phyloP scores from a whole-genome alignment of 2,113 vertebrate genomes.

The Sterrhoptilus dennistouni region DNA sequence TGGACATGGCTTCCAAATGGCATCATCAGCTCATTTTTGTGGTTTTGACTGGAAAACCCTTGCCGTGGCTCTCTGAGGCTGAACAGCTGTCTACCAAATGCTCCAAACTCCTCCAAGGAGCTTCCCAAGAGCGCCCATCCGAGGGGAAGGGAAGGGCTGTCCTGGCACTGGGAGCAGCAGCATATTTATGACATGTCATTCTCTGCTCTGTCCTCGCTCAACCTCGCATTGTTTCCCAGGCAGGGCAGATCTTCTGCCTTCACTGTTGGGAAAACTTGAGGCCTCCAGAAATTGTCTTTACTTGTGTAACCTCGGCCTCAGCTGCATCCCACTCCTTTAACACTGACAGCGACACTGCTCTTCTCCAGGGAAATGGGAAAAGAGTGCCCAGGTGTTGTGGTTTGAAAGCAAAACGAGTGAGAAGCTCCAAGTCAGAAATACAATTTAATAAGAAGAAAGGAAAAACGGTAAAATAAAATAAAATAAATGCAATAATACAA shows the following conservation, averaged over 20 bases:
- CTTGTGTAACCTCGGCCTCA: conserved; percentile 21
- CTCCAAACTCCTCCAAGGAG: conserved; percentile 23
- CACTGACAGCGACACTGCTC: neutral
- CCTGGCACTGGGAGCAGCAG: conserved; percentile 13
- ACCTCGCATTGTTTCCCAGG: conserved; percentile 55
- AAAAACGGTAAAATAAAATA: too few species aligned
- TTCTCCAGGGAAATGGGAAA: neutral
- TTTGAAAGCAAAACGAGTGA: too few species aligned
- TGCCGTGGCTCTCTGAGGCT: neutral
- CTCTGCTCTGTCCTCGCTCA: conserved; percentile 43
- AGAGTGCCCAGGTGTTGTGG: neutral
- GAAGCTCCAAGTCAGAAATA: too few species aligned
- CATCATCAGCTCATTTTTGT: conserved; percentile 49
- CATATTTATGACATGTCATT: conserved; percentile 24
- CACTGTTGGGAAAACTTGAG: conserved; percentile 15
- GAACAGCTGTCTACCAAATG: conserved; percentile 61
- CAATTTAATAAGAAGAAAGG: too few species aligned
- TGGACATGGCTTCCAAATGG: conserved; percentile 45
- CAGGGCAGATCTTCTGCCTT: conserved; percentile 25
- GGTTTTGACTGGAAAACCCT: neutral
- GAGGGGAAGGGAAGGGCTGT: neutral
- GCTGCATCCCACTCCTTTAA: neutral
- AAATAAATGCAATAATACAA: too few species aligned
- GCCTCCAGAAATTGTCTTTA: neutral
- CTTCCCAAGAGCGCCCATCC: conserved; percentile 22